A percentile compares a stretch with the other conserved stretches of the same genome.
These are phyloP conservation scores for Camelus bactrianus DNA, from an alignment of 2,113 vertebrate species.

Conservation along the genomic window DNA sequence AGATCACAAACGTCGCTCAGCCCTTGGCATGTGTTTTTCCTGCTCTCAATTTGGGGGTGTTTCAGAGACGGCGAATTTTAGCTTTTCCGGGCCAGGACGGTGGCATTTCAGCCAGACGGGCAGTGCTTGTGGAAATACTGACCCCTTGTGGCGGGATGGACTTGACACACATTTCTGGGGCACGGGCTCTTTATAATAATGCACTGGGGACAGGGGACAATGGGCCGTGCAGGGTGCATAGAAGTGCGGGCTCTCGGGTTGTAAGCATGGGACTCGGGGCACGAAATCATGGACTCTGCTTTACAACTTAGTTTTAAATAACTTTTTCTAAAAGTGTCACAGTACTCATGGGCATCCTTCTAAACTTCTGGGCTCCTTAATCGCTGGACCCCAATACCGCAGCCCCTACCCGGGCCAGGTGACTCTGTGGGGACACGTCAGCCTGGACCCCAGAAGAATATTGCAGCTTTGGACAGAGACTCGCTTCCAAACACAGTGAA, in stretches of 20 bases:
- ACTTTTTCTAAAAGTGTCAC: neutral
- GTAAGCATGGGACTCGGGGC: fast-evolving
- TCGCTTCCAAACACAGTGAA: neutral
- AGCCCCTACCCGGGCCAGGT: fast-evolving
- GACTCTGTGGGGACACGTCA: neutral
- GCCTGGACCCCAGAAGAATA: neutral
- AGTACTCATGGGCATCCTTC: neutral
- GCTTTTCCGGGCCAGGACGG: neutral
- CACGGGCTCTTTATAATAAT: fast-evolving
- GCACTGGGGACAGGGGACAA: fast-evolving
- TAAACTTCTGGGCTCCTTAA: neutral
- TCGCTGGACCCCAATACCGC: fast-evolving
- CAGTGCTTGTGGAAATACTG: constrained; percentile 72
- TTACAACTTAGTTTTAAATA: neutral
- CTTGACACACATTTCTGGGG: neutral
- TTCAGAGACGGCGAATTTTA: constrained; percentile 68
- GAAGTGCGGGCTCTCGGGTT: neutral
- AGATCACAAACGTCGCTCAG: constrained; percentile 55
- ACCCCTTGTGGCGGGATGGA: constrained; percentile 77
- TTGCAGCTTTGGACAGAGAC: neutral
- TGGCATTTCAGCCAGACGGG: neutral
- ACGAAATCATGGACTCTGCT: neutral
- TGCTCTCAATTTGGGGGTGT: constrained; percentile 62
- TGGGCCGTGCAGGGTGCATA: fast-evolving
- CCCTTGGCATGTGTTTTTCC: constrained; percentile 68